Evolutionary conservation across 2,888 invertebrate genomes (phyloP).

Genomic region (Pristionchus maxplancki): DNA sequence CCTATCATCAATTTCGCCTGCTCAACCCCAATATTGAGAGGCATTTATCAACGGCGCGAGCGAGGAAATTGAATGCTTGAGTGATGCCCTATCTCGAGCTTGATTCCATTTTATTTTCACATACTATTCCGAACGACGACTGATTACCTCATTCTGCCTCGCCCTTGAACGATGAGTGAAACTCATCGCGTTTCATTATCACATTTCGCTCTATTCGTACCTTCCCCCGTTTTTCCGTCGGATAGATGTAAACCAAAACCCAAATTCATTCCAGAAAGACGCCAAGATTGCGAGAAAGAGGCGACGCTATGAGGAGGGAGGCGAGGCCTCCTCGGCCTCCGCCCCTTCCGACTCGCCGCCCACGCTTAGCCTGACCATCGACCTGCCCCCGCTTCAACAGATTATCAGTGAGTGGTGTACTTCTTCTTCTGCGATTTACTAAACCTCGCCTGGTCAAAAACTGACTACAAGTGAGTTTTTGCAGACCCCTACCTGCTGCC

Average conservation of each 20-base stretch:
- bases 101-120: too few relatives aligned
- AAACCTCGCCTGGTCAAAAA: neutral
- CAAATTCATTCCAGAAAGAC: neutral
- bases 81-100: neutral
- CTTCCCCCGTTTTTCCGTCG: too few relatives aligned
- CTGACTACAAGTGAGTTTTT: neutral
- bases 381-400: neutral
- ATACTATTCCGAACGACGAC: too few relatives aligned
- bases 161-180: neutral
- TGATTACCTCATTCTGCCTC: too few relatives aligned
- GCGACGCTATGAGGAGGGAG: neutral
- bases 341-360: neutral
- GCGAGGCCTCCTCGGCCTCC: neutral
- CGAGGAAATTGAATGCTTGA: neutral
- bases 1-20: neutral
- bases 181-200: neutral
- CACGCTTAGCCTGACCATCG: neutral
- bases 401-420: neutral
- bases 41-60: neutral
- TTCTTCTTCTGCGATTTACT: neutral
- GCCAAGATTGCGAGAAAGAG: neutral
- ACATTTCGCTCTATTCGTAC: too few relatives aligned
- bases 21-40: neutral
- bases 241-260: too few relatives aligned
- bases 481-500: neutral